Conservation (phyloP, 2,888 invertebrate species). For the Scaptodrosophila latifasciaeformis region DNA sequence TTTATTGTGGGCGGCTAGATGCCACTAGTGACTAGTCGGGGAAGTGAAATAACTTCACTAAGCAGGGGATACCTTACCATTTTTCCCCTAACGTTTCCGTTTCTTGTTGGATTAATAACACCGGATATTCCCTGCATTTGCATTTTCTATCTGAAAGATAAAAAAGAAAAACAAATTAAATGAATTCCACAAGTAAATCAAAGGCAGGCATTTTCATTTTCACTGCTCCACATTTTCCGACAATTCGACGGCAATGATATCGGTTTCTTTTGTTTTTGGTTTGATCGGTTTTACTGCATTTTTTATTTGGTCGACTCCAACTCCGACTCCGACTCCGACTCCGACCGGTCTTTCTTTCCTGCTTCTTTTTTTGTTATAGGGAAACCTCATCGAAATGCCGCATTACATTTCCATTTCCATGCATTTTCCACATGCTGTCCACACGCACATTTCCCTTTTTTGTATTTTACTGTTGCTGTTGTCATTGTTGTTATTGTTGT, state of each 20-base stretch:
- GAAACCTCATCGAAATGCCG: slow-evolving; percentile 20
- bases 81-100: too few species aligned
- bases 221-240: slow-evolving; percentile 41
- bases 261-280: too few species aligned
- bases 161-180: too few species aligned
- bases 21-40: background rate
- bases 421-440: slow-evolving; percentile 50
- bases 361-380: slow-evolving; percentile 7
- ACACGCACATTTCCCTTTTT: slow-evolving; percentile 41
- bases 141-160: too few species aligned
- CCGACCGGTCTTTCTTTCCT: slow-evolving; percentile 13
- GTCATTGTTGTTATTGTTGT: background rate
- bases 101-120: too few species aligned
- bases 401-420: slow-evolving; percentile 32
- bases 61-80: too few species aligned
- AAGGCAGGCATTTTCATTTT: slow-evolving; percentile 15
- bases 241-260: too few species aligned
- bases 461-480: background rate
- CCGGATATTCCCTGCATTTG: too few species aligned
- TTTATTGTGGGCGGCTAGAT: background rate
- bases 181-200: background rate
- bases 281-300: too few species aligned
- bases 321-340: too few species aligned
- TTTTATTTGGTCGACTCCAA: too few species aligned
- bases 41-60: background rate